Base-by-base conservation (phyloP, 2,888 invertebrate species). In the Leucoptera coffeella region DNA sequence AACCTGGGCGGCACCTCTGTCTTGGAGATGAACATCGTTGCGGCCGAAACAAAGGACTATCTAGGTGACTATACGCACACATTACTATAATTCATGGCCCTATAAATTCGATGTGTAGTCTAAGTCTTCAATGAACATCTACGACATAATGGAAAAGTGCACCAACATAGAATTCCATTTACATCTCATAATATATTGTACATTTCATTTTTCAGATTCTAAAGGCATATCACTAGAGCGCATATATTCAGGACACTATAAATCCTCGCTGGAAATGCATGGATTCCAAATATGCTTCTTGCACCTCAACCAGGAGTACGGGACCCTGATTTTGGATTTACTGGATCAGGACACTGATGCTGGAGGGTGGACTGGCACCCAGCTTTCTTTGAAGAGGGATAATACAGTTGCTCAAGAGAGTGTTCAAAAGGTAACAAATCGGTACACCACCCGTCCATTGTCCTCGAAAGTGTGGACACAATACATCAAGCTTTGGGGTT, bases 251-350 rank as follows among this genome's bases (percentile, higher is more conserved):
- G 74, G 74, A 0, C 62, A 59, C 35, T 62, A 82, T 33, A 78
- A 87, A 58, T 85, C 88, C 0, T 86, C 88, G 0, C 48, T 89
- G 23, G 82, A 88, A 41, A 85, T 84, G 75, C 76, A 80, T 28
- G 90, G 89, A 5, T 69, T 88, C 38, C 83, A 85, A 35, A 65
- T 92, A 14, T 82, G 86, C 9, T 37, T 91, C 11, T 41, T 85
- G 7, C 75, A 77, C 35, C 43, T 80, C 7, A 57, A 54, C 8
- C 50, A 71, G 28, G 41, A 49, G 2, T 38, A 57, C 15, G 57
- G 64, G 12, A 51, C 52, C 3, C 33, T 58, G 1, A 75, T 81
- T 52, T 32, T 82, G 30, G 42, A 55, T 4, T 64, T 73, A 23
- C 52, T 84, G 12, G 82, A 85, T 40, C 61, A 57, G 3, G 53